Evolutionary conservation across 2,797 vertebrate species (phyloP).

Genomic region (Halcyon badia): DNA sequence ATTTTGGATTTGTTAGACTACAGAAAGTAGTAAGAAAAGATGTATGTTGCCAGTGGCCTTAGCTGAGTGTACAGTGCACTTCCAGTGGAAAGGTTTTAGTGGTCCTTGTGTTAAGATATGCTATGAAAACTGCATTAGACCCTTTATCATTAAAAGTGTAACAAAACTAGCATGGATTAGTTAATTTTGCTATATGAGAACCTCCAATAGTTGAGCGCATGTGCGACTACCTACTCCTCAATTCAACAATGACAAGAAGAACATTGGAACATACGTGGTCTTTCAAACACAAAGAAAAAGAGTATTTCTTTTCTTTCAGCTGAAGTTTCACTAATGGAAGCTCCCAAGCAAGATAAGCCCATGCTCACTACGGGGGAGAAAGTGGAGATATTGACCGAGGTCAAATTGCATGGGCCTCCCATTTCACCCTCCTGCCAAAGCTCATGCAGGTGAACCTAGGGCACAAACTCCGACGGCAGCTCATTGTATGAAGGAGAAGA

Average conservation of each 20-base stretch:
- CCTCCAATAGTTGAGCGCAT: background rate
- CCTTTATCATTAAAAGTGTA: background rate
- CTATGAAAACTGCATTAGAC: background rate
- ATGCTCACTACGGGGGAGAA: background rate
- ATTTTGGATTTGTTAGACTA: background rate
- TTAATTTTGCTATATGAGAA: background rate
- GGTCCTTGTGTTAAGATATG: background rate
- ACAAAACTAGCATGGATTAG: background rate
- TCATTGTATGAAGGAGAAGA: background rate
- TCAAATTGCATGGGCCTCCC: background rate
- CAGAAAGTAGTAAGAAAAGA: background rate
- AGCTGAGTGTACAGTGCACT: background rate
- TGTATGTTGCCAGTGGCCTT: background rate
- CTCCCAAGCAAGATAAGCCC: background rate
- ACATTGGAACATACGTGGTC: too few relatives aligned
- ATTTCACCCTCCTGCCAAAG: background rate
- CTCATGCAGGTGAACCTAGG: background rate
- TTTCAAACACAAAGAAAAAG: fast-evolving
- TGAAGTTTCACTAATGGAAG: background rate
- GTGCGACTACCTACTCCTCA: background rate
- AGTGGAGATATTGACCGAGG: background rate
- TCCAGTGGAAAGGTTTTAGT: background rate
- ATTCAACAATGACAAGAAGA: background rate
- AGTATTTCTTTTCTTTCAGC: background rate
- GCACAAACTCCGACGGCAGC: background rate